These are phyloP conservation scores for Zaprionus lachaisei DNA, from an alignment of 1,140 invertebrate genomes.

Conservation along the genomic window DNA sequence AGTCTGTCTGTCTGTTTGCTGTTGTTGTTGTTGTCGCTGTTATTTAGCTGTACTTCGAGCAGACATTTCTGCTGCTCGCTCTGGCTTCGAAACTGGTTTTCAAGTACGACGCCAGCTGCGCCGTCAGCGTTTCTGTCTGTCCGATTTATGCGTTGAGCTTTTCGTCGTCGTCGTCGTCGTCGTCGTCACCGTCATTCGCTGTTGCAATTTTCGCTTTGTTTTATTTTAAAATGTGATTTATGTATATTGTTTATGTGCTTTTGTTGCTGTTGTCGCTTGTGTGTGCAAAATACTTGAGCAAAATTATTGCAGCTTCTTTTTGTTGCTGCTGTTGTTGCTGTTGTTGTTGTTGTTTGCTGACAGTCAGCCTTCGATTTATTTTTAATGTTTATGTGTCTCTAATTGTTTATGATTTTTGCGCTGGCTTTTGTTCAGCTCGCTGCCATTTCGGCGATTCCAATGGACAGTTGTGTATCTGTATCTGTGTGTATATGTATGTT, in stretches of 20 bases:
- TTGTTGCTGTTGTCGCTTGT: constrained; percentile 33
- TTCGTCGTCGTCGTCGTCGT: constrained; percentile 33
- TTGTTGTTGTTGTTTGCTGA: constrained; percentile 48
- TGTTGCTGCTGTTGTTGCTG: constrained; percentile 33
- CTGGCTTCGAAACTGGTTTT: constrained; percentile 69
- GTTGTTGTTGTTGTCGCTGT: constrained; percentile 29
- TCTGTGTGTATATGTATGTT: not conserved
- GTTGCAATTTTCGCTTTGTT: constrained; percentile 79
- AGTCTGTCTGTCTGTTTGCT: constrained; percentile 28
- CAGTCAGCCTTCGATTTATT: constrained; percentile 81
- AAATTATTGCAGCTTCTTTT: constrained; percentile 80
- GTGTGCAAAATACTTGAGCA: constrained; percentile 72
- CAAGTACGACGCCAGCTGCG: constrained; percentile 67
- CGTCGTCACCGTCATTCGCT: constrained; percentile 53
- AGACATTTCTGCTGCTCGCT: constrained; percentile 57
- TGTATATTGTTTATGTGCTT: constrained; percentile 67
- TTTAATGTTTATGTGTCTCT: constrained; percentile 81
- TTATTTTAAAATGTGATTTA: constrained; percentile 82
- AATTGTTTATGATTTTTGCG: constrained; percentile 77
- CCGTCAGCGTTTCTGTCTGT: constrained; percentile 21
- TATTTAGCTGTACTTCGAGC: constrained; percentile 73
- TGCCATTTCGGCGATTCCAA: constrained; percentile 32
- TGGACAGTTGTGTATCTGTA: constrained; percentile 26
- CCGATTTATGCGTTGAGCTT: constrained; percentile 77
- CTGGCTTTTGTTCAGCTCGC: constrained; percentile 49